Conservation (phyloP, 2,113 vertebrate species). For the Phalacrocorax carbo region DNA sequence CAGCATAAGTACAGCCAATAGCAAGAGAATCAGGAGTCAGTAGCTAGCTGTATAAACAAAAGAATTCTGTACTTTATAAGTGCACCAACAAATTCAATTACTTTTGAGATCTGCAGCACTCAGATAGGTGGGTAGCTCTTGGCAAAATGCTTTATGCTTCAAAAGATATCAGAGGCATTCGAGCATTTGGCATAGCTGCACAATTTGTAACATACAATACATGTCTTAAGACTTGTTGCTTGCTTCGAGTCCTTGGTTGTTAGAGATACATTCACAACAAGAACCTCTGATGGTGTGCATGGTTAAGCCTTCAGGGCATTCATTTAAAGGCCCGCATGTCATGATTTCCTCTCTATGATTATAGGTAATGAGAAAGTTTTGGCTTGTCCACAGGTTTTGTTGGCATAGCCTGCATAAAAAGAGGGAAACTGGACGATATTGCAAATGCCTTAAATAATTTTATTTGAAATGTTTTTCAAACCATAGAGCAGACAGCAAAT, state of each 20-base stretch:
- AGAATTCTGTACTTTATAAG: neutral
- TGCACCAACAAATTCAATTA: neutral
- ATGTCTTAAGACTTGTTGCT: neutral
- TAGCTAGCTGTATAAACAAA: neutral
- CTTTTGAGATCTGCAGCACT: neutral
- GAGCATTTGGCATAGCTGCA: neutral
- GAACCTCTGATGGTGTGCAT: neutral
- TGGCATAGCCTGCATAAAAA: neutral
- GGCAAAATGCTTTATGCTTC: neutral
- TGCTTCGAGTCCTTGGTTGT: neutral
- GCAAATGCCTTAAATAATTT: neutral
- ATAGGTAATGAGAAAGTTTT: neutral
- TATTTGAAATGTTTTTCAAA: neutral
- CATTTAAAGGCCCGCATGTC: neutral
- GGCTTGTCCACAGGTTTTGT: neutral
- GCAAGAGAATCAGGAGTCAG: neutral
- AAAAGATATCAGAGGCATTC: neutral
- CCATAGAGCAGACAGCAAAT: neutral
- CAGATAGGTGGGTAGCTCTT: neutral
- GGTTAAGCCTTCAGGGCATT: neutral
- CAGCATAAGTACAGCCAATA: neutral
- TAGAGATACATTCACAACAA: neutral
- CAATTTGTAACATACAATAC: neutral
- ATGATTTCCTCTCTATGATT: neutral
- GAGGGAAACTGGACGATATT: neutral